Base-by-base conservation (phyloP, 30 jellyfish, hydroid and myxozoan genomes). In the Aurelia sp. region DNA sequence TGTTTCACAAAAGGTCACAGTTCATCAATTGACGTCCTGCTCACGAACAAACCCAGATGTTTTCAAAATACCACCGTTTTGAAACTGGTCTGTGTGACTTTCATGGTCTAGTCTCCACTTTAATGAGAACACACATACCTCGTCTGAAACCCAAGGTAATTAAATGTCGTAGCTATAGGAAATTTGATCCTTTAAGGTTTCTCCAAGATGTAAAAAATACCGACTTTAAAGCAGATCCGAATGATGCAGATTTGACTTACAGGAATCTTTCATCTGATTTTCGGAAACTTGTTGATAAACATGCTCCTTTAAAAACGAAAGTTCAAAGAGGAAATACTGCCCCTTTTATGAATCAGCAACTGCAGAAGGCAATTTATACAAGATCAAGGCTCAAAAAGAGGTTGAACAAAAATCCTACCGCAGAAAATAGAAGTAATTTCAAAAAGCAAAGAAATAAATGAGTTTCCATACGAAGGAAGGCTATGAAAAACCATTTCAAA, bases 401-500 rank as follows among this genome's bases (percentile, higher is more conserved):
- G 48, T 51, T 65, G 13, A 74, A 48, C 18, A 64, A 16, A 65
- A 79, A 66, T 63, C 70, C 90, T 51, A 62, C 89, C 71, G 53
- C 66, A 62, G 80, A 78, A 78, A 78, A 78, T 78, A 33, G 71
- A 62, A 78, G 33, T n/a, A 48, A 62, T 6, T 62, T 78, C 53
- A 78, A 78, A 64, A 78, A 78, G 66, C 89, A 78, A 37, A 23
- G 89, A 27, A 78, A 78, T 37, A 62, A 78, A 76, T 76, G 89
- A 41, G 89, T 64, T 30, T 78, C 89, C 65, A 51, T 78, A 78
- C 62, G 78, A 65, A 62, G 44, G 79, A 62, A 64, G 47, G 78
- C 70, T 23, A 41, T 60, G 78, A 66, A 62, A 78, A 78, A 52
- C 78, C 89, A 78, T 58, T 78, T 78, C 21, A 74, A 74, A 17